Conservation (phyloP, 2,113 vertebrate species). For the Cyprinus carpio region DNA sequence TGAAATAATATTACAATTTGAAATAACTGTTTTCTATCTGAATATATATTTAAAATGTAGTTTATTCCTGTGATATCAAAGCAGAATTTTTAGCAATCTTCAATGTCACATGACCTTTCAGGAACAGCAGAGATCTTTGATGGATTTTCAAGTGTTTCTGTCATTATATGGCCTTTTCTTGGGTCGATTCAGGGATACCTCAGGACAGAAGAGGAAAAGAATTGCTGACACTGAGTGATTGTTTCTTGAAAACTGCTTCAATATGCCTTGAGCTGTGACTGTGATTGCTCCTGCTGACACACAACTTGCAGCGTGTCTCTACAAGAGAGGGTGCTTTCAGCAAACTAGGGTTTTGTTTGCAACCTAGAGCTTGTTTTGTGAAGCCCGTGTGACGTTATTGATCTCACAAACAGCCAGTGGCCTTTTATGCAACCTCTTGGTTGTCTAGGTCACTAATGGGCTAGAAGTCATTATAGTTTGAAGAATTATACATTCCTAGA, state of each 20-base stretch:
- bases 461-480: not conserved
- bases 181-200: not conserved
- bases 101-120: not conserved
- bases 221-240: constrained; percentile 4
- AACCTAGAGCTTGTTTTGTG: not conserved
- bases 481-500: not conserved
- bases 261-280: not conserved
- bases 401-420: constrained; percentile 6
- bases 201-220: not conserved
- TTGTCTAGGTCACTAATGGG: constrained; percentile 35
- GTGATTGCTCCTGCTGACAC: constrained; percentile 1
- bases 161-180: not conserved
- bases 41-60: not conserved
- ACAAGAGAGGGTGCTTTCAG: constrained; percentile 16
- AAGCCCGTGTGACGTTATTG: constrained; percentile 13
- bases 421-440: not conserved
- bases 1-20: not conserved
- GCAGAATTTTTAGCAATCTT: not conserved
- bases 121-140: constrained; percentile 1
- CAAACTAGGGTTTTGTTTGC: constrained; percentile 31
- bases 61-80: not conserved
- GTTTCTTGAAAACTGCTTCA: constrained; percentile 14
- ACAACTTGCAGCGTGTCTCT: not conserved
- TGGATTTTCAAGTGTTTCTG: not conserved
- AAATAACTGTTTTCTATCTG: not conserved